A percentile compares a stretch with the other conserved stretches of the same genome.
Conservation (phyloP, 2,797 vertebrate species). For the Hafferia zeledoni region DNA sequence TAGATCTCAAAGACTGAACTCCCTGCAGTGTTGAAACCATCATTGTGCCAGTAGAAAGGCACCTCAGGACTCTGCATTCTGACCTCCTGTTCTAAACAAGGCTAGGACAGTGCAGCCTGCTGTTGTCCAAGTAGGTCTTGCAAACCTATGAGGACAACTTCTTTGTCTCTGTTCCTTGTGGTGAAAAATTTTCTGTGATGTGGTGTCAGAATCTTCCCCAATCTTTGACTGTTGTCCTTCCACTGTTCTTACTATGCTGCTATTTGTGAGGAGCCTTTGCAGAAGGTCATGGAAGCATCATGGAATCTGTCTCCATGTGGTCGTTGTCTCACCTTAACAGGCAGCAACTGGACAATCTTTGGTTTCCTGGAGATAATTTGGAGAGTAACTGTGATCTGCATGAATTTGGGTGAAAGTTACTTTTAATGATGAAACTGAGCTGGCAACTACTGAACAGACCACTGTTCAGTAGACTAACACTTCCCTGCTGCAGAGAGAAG, state of each 20-base stretch:
- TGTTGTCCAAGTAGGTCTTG: not conserved
- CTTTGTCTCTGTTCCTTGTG: not conserved
- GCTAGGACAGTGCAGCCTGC: not conserved
- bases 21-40: not conserved
- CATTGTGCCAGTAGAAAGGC: not conserved
- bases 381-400: not conserved
- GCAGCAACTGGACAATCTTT: not conserved
- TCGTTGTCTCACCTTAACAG: not conserved
- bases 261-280: not conserved
- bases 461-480: too few species aligned
- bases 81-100: not conserved
- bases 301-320: not conserved
- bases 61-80: not conserved
- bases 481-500: not conserved
- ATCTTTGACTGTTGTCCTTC: not conserved
- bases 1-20: not conserved
- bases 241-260: not conserved
- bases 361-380: not conserved
- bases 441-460: not conserved
- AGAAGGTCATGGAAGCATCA: not conserved
- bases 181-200: not conserved
- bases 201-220: not conserved
- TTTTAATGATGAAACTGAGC: not conserved
- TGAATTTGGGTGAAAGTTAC: not conserved
- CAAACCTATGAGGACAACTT: not conserved